phyloP scores from a whole-genome alignment of 2,113 vertebrate genomes.

The Vidua chalybeata region DNA sequence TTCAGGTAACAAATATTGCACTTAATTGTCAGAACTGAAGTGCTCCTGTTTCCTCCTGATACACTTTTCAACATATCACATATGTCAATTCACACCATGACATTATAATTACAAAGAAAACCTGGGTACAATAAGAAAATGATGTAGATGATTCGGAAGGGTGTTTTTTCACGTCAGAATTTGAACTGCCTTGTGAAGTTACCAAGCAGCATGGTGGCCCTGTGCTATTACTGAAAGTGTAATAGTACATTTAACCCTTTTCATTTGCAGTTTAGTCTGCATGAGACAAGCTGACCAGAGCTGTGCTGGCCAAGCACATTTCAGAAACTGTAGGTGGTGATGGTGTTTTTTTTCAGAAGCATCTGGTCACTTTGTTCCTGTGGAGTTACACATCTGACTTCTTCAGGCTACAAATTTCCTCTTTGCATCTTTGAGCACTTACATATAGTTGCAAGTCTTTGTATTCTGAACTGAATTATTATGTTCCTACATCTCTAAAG shows the following conservation, averaged over 20 bases:
- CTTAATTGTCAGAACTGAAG: background rate
- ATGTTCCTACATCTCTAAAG: background rate
- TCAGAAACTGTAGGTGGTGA: background rate
- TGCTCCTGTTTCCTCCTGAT: background rate
- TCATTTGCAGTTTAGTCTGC: background rate
- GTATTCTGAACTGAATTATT: background rate
- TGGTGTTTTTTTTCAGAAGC: background rate
- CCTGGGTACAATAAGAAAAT: background rate
- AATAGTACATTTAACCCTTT: background rate
- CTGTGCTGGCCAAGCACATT: background rate
- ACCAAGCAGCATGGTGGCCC: background rate
- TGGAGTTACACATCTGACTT: background rate
- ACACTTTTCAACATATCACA: background rate
- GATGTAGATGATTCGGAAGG: background rate
- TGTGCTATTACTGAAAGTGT: background rate
- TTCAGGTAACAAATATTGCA: background rate
- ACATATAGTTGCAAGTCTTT: background rate
- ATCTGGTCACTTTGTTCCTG: background rate
- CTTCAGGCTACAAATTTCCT: background rate
- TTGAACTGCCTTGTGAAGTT: background rate
- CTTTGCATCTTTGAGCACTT: background rate
- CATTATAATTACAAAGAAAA: background rate
- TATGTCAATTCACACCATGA: background rate
- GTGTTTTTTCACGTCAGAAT: background rate
- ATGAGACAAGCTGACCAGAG: background rate